phyloP scores from a whole-genome alignment of 2,797 vertebrate genomes.

The Florisuga fusca region DNA sequence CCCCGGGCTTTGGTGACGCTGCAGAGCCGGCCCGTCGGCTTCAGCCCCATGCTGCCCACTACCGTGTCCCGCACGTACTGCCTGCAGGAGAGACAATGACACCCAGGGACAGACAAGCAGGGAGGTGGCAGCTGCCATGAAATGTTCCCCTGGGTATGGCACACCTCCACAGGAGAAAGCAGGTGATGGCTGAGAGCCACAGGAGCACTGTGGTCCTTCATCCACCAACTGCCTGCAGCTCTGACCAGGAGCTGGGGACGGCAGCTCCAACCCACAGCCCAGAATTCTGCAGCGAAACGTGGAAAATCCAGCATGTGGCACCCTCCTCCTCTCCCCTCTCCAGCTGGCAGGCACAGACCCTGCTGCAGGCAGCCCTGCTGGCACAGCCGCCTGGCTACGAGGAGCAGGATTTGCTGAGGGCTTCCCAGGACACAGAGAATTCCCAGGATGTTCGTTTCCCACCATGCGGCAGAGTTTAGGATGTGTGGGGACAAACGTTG shows the following conservation, averaged over 20 bases:
- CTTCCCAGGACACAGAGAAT: not conserved
- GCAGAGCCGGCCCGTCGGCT: slow-evolving; percentile 91
- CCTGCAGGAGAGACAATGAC: slow-evolving; percentile 62
- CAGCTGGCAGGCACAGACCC: not conserved
- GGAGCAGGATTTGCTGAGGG: not conserved
- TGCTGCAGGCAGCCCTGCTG: not conserved
- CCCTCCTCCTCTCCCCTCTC: not conserved
- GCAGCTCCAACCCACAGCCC: not conserved
- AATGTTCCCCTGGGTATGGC: rapidly evolving
- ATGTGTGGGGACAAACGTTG: too few species aligned
- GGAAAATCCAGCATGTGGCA: not conserved
- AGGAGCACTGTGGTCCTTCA: not conserved
- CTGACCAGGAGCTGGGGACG: too few species aligned
- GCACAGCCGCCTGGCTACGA: not conserved
- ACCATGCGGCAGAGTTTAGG: not conserved
- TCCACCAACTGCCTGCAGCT: not conserved
- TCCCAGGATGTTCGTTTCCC: not conserved
- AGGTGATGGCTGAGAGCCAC: not conserved
- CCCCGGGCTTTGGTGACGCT: slow-evolving; percentile 90
- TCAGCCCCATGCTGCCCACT: slow-evolving; percentile 97
- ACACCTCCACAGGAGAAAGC: not conserved
- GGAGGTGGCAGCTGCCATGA: not conserved
- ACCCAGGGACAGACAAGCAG: rapidly evolving
- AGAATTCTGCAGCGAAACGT: not conserved
- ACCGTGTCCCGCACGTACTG: slow-evolving; percentile 92